These are phyloP conservation scores for Gobiocypris rarus DNA, from an alignment of 2,113 vertebrate species.

Conservation along the genomic window DNA sequence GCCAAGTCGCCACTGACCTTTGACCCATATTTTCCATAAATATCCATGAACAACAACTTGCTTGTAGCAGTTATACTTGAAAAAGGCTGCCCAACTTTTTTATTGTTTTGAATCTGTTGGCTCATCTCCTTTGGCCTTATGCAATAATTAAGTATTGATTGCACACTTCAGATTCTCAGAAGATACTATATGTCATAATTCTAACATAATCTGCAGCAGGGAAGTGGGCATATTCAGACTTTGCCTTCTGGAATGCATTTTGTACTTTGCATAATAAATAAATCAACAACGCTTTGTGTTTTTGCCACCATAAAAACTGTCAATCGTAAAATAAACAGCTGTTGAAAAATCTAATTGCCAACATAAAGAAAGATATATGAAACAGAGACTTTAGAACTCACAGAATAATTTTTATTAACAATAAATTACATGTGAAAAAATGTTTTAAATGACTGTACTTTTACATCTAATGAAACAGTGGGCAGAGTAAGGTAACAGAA, in stretches of 20 bases:
- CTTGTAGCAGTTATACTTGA: background rate
- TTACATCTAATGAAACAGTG: background rate
- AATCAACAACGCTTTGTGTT: background rate
- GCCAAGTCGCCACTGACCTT: background rate
- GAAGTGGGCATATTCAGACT: background rate
- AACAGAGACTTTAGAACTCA: background rate
- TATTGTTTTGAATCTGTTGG: background rate
- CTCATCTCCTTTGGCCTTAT: background rate
- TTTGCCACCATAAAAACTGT: background rate
- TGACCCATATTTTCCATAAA: background rate
- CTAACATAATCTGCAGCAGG: background rate
- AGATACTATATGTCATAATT: background rate
- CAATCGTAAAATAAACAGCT: background rate
- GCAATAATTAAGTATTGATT: background rate
- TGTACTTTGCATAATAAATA: background rate
- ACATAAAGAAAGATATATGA: background rate
- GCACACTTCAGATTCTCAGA: background rate
- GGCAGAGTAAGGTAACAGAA: slow-evolving; percentile 1
- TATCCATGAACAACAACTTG: background rate
- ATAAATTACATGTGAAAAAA: background rate
- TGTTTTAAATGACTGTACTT: background rate
- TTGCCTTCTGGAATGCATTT: background rate
- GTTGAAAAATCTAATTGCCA: background rate
- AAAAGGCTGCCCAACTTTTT: background rate
- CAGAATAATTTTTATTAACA: background rate